Evolutionary conservation across 2,888 invertebrate genomes (phyloP), one percentile per base, ranked within the genome.

Genomic region (Lasioglossum marginatum): DNA sequence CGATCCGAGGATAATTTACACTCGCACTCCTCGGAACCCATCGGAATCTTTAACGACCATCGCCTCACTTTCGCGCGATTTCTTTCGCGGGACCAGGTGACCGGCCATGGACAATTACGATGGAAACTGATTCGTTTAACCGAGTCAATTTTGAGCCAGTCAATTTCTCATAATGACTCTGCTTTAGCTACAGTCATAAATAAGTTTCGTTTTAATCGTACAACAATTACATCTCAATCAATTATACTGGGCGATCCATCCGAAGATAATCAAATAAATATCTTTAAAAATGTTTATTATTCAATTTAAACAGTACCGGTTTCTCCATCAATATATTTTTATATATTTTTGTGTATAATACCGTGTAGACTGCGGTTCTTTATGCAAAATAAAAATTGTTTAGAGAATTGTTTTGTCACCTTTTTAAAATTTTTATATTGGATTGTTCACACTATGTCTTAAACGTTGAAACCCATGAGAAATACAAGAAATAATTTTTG

Each of bases 1-100:
- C 87, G 87, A 92, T 92, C 88, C 87, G 48, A 76, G 90, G 90
- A 90, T 92, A 92, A 92, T 92, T 92, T 92, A 90, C 89, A 85
- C 87, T 88, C 78, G 81, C 83, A 85, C 81, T 87, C 79, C 87
- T 89, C 89, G 86, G 86, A 77, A 87, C 88, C 82, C 82, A 79
- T 84, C 81, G 84, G 88, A 81, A 87, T 88, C 77, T 72, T 91
- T 90, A 91, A 91, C 87, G 88, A 89, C 88, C 74, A 77, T 86
- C 79, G 79, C 71, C 73, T 70, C 48, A 60, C 70, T 78, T 84
- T 90, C 81, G 80, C 79, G 85, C 86, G 81, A 88, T 89, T 91
- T 86, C 66, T 78, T 73, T 40, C 23, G 78, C 40, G 75, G 75
- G 80, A 79, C 71, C 86, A 81, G 45, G 63, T 83, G 84, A 83